These are phyloP conservation scores for Ypsolopha sequella DNA, from an alignment of 2,888 invertebrate species.

Conservation along the genomic window DNA sequence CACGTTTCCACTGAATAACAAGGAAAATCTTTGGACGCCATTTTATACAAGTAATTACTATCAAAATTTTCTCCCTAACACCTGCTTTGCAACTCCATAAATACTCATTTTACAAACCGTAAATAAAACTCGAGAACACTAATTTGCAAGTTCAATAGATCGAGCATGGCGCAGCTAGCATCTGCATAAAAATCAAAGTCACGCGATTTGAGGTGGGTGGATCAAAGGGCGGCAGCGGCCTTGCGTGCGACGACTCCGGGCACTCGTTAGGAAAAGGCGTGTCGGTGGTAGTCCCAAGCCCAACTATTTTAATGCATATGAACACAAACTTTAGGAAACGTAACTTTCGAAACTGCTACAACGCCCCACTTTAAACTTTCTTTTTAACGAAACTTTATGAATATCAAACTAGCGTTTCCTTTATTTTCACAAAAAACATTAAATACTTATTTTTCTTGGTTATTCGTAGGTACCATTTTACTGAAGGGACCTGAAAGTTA, in stretches of 20 bases:
- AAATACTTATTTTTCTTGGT: too few species aligned
- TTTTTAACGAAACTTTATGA: too few species aligned
- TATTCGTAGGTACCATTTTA: too few species aligned
- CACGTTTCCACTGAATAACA: background rate
- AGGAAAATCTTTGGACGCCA: background rate
- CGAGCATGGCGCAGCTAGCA: slow-evolving; percentile 4
- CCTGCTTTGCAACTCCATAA: background rate
- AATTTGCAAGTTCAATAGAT: background rate
- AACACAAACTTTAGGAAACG: background rate
- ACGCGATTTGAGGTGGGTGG: slow-evolving; percentile 68
- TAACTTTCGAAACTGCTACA: background rate
- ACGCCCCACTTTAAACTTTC: too few species aligned
- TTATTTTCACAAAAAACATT: too few species aligned
- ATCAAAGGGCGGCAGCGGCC: slow-evolving; percentile 65
- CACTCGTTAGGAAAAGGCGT: slow-evolving; percentile 71
- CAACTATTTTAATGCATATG: slow-evolving; percentile 29
- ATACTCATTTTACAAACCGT: background rate
- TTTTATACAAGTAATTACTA: background rate
- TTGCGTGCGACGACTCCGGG: slow-evolving; percentile 67
- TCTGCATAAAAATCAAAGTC: slow-evolving; percentile 22
- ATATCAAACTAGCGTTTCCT: too few species aligned
- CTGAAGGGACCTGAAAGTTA: too few species aligned
- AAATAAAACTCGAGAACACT: slow-evolving; percentile 1
- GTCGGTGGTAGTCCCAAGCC: slow-evolving; percentile 49
- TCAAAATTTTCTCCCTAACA: background rate